Base-by-base conservation (phyloP, 1,140 invertebrate species). In the Oncopodura yosiiana region DNA sequence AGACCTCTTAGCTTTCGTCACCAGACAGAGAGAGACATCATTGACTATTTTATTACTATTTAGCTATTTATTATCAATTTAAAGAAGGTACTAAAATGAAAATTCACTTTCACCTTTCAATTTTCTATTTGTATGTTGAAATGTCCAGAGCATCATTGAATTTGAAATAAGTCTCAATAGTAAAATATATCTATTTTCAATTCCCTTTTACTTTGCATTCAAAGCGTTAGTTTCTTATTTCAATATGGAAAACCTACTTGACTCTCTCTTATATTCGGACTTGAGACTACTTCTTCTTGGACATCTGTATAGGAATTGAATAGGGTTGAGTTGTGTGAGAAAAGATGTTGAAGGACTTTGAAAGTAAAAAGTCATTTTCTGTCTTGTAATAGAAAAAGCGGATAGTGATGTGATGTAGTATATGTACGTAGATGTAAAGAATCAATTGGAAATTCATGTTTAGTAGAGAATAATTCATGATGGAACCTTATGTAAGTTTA, bases 361-460 rank as follows among this genome's bases (percentile, higher is more conserved):
- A 32, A 16, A n/a, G n/a, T 8, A 11, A 19, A 19, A 32, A 11
- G n/a, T 32, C 4, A 27, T 46, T 44, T 44, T 16, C 29, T 44
- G 23, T 44, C 26, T 16, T 44, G 42, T 27, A 26, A n/a, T n/a
- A n/a, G n/a, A n/a, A n/a, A n/a, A n/a, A n/a, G n/a, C n/a, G n/a
- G n/a, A n/a, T 11, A 21, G 9, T n/a, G 9, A 12, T 26, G 21
- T 26, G 11, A 27, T 44, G 27, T 19, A 32, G 26, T 29, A 12
- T 24, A 16, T 32, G 44, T 46, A 30, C 30, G 44, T 30, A 32
- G 44, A 49, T 30, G 5, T 18, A 49, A 36, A 23, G 23, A 49
- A 49, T 49, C 46, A 49, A 49, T 49, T 49, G 32, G 46, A 49
- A 49, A 49, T 49, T 49, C 46, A 49, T 49, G 46, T 49, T 49